Evolutionary conservation across 1,140 invertebrate genomes (phyloP), one percentile per base, ranked within the genome.

Genomic region (Anastrepha obliqua): DNA sequence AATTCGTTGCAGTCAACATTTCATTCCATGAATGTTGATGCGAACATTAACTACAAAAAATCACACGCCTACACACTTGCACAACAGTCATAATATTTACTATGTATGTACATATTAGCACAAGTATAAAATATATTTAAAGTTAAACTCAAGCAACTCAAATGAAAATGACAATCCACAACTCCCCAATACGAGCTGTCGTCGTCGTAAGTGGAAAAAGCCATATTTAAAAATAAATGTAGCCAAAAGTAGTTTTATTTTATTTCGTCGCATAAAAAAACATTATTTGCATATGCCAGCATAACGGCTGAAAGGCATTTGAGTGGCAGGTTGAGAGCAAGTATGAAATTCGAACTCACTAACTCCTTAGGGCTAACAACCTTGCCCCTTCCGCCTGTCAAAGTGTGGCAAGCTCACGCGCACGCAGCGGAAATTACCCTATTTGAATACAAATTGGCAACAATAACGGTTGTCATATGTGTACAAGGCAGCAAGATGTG

Each of bases 361-460:
- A 58, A 13, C 55, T 58, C 13, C 60, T 62, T 62, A 58, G 11
- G 15, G 17, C 60, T n/a, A 17, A 42, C 51, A 55, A 55, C 11
- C 11, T 55, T 55, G 51, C 11, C 51, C 51, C 51, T 55, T 55
- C 51, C 51, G 6, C 51, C 6, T 55, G 51, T 6, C 51, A 11
- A 55, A 55, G 51, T 74, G 67, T 74, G 67, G 9, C 67, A 74
- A 74, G 15, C 42, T 44, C 44, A 13, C 67, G 11, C 20, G 47
- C 74, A 81, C 74, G 74, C 74, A 81, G 44, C 47, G 74, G 74
- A 81, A 81, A 81, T 81, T 81, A 81, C 74, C 74, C 47, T 81
- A 81, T 81, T 81, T 81, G 74, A 81, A 81, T 81, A 81, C 47
- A 81, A 81, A 81, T 81, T 81, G 74, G n/a, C 74, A 58, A 81